Evolutionary conservation across 2,888 invertebrate genomes (phyloP).

Genomic region (Perizoma flavofasciatum): DNA sequence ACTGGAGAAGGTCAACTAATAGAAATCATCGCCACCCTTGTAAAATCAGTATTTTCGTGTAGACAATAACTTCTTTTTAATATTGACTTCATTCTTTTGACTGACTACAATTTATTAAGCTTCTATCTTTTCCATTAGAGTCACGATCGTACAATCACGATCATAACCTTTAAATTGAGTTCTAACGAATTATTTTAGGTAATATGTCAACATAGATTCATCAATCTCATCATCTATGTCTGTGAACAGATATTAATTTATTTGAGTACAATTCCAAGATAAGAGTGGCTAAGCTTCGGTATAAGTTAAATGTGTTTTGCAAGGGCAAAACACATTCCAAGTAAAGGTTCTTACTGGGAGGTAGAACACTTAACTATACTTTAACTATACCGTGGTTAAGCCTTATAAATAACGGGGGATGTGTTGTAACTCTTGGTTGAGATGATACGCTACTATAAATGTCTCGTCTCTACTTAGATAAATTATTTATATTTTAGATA

Average conservation of each 20-base stretch:
- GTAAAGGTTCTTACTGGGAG: too few relatives aligned
- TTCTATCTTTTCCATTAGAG: constrained; percentile 46
- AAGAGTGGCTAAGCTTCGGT: too few relatives aligned
- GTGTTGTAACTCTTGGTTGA: constrained; percentile 38
- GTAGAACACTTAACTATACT: neutral
- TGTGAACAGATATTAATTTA: constrained; percentile 43
- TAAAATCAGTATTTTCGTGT: constrained; percentile 73
- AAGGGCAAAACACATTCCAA: too few relatives aligned
- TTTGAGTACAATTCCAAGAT: constrained; percentile 52
- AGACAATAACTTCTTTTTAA: constrained; percentile 45
- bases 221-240: constrained; percentile 39
- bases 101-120: constrained; percentile 53
- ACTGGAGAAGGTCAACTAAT: constrained; percentile 71
- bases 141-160: constrained; percentile 63
- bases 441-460: constrained; percentile 46
- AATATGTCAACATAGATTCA: constrained; percentile 39
- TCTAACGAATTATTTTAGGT: constrained; percentile 41
- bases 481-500: constrained; percentile 75
- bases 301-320: too few relatives aligned
- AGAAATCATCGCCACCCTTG: constrained; percentile 48
- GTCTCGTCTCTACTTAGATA: constrained; percentile 60
- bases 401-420: constrained; percentile 13
- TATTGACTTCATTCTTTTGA: constrained; percentile 36
- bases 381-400: constrained; percentile 8
- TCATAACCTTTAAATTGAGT: constrained; percentile 62